phyloP scores from a whole-genome alignment of 2,797 vertebrate genomes.

The Amazona ochrocephala region DNA sequence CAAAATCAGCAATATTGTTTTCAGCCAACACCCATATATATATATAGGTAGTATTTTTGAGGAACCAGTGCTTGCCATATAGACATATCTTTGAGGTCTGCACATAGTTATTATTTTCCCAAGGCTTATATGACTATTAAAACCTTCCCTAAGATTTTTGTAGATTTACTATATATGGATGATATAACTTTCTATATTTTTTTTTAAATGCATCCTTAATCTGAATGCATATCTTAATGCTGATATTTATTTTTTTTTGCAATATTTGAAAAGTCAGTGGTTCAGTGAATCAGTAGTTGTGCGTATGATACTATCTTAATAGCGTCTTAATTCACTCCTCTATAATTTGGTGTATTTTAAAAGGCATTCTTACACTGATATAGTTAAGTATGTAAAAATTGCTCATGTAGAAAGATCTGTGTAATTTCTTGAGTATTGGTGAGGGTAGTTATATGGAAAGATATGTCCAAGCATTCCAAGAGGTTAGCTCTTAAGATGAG shows the following conservation, averaged over 20 bases:
- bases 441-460: neutral
- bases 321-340: neutral
- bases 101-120: neutral
- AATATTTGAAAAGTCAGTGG: neutral
- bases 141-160: neutral
- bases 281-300: neutral
- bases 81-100: neutral
- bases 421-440: neutral
- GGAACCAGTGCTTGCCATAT: neutral
- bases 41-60: neutral
- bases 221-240: neutral
- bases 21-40: neutral
- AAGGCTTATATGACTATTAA: neutral
- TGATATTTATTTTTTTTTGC: neutral
- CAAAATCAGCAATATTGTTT: neutral
- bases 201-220: neutral
- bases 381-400: neutral
- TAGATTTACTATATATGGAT: neutral
- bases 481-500: neutral
- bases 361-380: neutral
- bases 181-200: neutral
- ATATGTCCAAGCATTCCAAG: neutral
- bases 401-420: neutral
- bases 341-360: fast-evolving
- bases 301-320: neutral